These are phyloP conservation scores for Herpailurus yagouaroundi DNA, from an alignment of 2,113 vertebrate genomes.

Conservation along the genomic window DNA sequence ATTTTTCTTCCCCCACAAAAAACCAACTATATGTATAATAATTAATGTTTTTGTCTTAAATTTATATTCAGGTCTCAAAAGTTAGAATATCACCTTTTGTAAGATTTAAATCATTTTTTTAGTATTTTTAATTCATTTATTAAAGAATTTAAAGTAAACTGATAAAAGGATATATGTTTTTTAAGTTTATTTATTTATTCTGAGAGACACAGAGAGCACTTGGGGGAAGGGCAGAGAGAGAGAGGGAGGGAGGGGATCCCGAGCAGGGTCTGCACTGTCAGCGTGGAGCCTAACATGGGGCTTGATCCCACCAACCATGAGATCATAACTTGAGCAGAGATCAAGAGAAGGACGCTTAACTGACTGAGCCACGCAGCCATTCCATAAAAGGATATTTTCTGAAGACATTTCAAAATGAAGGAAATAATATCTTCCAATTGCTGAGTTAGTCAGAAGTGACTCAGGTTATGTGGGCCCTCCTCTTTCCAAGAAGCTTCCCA, in stretches of 20 bases:
- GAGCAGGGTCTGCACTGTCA: too few species aligned
- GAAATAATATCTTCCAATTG: background rate
- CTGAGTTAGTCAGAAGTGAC: background rate
- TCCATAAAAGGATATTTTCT: background rate
- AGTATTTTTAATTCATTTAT: background rate
- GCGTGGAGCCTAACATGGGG: too few species aligned
- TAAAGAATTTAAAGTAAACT: background rate
- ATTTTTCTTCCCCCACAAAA: background rate
- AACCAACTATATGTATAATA: background rate
- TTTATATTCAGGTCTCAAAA: conserved; percentile 34
- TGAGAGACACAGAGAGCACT: too few species aligned
- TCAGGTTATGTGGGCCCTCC: background rate
- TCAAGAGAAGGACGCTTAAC: too few species aligned
- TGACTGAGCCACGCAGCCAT: too few species aligned
- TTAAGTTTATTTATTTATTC: too few species aligned
- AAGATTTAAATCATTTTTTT: background rate
- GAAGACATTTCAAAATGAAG: conserved; percentile 11
- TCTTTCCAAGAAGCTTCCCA: background rate
- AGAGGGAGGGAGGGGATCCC: too few species aligned
- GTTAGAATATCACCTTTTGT: background rate
- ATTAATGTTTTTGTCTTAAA: conserved; percentile 1
- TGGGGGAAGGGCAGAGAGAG: too few species aligned
- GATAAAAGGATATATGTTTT: background rate
- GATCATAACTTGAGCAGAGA: too few species aligned
- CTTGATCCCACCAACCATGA: too few species aligned